Conservation (phyloP, 92 coral and sea anemone species). For the Phenganax stokvisi region DNA sequence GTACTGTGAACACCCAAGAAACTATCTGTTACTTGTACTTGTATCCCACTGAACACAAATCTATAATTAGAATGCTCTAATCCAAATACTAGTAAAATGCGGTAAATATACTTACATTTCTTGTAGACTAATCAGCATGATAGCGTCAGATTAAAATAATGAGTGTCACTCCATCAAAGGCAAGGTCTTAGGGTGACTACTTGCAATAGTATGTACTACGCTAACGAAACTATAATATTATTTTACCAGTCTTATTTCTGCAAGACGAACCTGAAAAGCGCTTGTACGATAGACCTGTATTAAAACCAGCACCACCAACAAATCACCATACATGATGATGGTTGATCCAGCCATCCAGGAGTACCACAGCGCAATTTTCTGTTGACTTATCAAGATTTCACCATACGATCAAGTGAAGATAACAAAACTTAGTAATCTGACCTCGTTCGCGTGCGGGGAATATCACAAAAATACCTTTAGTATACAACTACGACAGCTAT, state of each 20-base stretch:
- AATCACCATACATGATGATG: background rate
- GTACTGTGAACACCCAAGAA: background rate
- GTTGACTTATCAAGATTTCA: background rate
- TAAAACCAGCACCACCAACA: background rate
- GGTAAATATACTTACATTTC: too few species aligned
- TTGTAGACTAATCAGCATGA: too few species aligned
- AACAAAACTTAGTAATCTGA: slow-evolving; percentile 5
- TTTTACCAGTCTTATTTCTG: too few species aligned
- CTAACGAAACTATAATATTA: too few species aligned
- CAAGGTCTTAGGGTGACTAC: too few species aligned
- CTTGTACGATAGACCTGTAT: background rate
- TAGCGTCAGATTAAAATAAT: too few species aligned
- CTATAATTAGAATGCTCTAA: too few species aligned
- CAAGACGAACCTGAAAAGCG: background rate
- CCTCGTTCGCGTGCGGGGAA: slow-evolving; percentile 6
- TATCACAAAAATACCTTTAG: background rate
- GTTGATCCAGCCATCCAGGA: background rate
- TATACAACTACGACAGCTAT: background rate
- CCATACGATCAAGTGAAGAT: slow-evolving; percentile 9
- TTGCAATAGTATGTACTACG: too few species aligned
- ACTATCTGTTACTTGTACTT: background rate
- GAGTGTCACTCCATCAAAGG: too few species aligned
- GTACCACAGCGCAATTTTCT: background rate
- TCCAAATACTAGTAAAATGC: too few species aligned
- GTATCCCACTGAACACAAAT: background rate